phyloP scores from a whole-genome alignment of 2,797 vertebrate species.

The Hypotaenidia philippensis region DNA sequence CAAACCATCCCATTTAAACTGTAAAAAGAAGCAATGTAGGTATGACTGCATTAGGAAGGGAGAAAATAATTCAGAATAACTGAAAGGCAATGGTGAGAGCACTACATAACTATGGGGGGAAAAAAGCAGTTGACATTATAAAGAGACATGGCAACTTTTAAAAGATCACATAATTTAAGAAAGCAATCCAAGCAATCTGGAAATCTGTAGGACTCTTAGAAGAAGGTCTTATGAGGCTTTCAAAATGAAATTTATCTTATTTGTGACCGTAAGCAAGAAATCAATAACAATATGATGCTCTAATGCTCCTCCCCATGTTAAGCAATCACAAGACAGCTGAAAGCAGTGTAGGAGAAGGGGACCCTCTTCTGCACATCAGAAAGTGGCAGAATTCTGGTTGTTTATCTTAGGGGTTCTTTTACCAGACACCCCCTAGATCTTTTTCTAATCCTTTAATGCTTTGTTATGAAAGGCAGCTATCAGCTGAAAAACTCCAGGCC shows the following conservation, averaged over 20 bases:
- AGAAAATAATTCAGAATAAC: background rate
- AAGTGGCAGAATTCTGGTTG: slow-evolving; percentile 28
- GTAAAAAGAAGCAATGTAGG: background rate
- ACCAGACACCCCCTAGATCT: slow-evolving; percentile 1
- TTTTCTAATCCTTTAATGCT: slow-evolving; percentile 53
- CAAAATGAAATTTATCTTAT: background rate
- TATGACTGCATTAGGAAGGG: background rate
- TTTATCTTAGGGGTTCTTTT: slow-evolving; percentile 45
- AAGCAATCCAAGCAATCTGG: background rate
- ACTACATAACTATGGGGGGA: background rate
- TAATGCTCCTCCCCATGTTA: background rate
- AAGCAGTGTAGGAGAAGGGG: background rate
- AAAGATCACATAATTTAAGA: background rate
- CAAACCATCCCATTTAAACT: background rate
- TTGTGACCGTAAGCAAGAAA: background rate
- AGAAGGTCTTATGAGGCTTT: background rate
- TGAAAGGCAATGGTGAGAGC: background rate
- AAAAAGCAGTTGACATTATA: background rate
- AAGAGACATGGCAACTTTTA: background rate
- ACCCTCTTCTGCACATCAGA: slow-evolving; percentile 17
- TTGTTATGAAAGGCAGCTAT: slow-evolving; percentile 59
- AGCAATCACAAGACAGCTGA: background rate
- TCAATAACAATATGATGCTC: background rate
- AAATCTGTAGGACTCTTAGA: background rate
- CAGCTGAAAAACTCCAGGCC: slow-evolving; percentile 57